phyloP scores from a whole-genome alignment of 2,797 vertebrate species.

The Borostomias antarcticus region DNA sequence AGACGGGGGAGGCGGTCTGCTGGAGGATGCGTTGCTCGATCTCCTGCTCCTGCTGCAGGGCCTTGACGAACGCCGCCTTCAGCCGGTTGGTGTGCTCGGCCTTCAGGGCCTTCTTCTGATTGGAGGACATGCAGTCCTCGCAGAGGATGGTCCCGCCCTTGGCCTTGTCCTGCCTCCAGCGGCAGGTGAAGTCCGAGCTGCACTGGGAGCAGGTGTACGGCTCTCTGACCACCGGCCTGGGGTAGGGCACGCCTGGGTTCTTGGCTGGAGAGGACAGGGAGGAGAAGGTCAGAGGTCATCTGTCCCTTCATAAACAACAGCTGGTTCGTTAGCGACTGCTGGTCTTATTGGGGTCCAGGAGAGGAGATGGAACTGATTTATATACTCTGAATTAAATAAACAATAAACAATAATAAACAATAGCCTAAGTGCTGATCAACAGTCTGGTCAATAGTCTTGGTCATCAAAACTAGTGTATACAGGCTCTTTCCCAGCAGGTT shows the following conservation, averaged over 20 bases:
- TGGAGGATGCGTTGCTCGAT: constrained; percentile 93
- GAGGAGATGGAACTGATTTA: too few relatives aligned
- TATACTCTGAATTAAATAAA: too few relatives aligned
- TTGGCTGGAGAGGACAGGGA: constrained; percentile 74
- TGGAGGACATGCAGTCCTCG: constrained; percentile 94
- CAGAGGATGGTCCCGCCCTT: constrained; percentile 89
- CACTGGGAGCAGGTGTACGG: constrained; percentile 91
- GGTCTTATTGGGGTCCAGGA: too few relatives aligned
- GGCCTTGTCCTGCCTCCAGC: constrained; percentile 88
- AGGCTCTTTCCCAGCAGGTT: too few relatives aligned
- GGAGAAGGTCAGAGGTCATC: neutral
- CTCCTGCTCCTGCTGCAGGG: constrained; percentile 96
- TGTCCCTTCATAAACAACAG: too few relatives aligned
- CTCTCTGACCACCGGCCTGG: constrained; percentile 69
- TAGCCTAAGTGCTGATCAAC: too few relatives aligned
- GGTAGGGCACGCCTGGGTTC: constrained; percentile 56
- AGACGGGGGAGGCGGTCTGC: constrained; percentile 60
- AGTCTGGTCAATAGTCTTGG: too few relatives aligned
- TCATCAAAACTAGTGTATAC: too few relatives aligned
- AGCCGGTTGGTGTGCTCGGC: constrained; percentile 94
- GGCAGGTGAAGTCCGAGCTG: constrained; percentile 96
- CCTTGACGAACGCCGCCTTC: constrained; percentile 95
- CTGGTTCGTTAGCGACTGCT: too few relatives aligned
- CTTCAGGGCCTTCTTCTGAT: constrained; percentile 93
- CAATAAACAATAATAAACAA: too few relatives aligned